phyloP scores from a whole-genome alignment of 2,113 vertebrate species.

The cat (Felis catus) region F.catus_Fca126_mat1.0 CM031415.1:192790501-192791000 shows the following conservation, averaged over 20 bases:
- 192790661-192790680: not conserved
- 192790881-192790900: constrained; percentile 16
- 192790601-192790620: not conserved
- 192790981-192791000: not conserved
- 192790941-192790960: not conserved
- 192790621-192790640: not conserved
- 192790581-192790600: not conserved
- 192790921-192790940: not conserved
- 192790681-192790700: not conserved
- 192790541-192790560: not conserved
- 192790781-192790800: not conserved
- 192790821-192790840: not conserved
- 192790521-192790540: not conserved
- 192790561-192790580: not conserved
- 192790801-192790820: not conserved
- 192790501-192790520: not conserved
- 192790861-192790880: constrained; percentile 4
- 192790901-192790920: constrained; percentile 13
- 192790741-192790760: not conserved
- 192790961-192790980: not conserved
- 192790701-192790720: not conserved
- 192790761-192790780: not conserved
- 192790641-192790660: not conserved
- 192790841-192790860: not conserved
- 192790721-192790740: not conserved